Conservation (phyloP, 2,888 invertebrate genomes). For the Perdita meconis region DNA sequence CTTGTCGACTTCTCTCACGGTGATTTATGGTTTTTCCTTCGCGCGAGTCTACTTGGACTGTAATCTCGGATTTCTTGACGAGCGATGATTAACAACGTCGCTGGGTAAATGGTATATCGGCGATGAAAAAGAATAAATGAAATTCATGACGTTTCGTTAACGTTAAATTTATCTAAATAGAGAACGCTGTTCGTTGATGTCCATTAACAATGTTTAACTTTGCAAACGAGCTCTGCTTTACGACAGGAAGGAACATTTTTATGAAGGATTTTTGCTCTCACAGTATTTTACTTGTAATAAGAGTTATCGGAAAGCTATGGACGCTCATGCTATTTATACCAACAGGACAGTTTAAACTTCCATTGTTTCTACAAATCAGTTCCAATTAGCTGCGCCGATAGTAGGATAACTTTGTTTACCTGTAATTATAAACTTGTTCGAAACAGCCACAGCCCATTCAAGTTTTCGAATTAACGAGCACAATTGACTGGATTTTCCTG, state of each 20-base stretch:
- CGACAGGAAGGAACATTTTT: no score
- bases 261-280: no score
- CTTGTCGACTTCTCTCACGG: constrained; percentile 3
- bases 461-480: constrained; percentile 14
- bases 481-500: constrained; percentile 1
- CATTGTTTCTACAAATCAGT: not conserved
- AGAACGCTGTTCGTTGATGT: no score
- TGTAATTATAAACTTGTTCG: constrained; percentile 14
- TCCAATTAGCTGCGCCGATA: not conserved
- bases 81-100: constrained; percentile 10
- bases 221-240: no score
- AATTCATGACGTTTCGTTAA: no score
- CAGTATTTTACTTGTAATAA: no score
- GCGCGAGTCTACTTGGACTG: constrained; percentile 23
- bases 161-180: no score
- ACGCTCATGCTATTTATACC: no score
- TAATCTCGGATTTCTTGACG: constrained; percentile 1
- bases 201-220: no score
- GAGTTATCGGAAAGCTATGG: no score
- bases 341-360: not conserved
- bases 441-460: constrained; percentile 2
- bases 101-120: not conserved
- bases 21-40: constrained; percentile 36
- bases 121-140: not conserved
- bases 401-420: not conserved